A percentile compares a stretch with the other conserved stretches of the same genome.
These are phyloP conservation scores for Pyrgilauda ruficollis DNA, from an alignment of 2,113 vertebrate genomes.

Conservation along the genomic window DNA sequence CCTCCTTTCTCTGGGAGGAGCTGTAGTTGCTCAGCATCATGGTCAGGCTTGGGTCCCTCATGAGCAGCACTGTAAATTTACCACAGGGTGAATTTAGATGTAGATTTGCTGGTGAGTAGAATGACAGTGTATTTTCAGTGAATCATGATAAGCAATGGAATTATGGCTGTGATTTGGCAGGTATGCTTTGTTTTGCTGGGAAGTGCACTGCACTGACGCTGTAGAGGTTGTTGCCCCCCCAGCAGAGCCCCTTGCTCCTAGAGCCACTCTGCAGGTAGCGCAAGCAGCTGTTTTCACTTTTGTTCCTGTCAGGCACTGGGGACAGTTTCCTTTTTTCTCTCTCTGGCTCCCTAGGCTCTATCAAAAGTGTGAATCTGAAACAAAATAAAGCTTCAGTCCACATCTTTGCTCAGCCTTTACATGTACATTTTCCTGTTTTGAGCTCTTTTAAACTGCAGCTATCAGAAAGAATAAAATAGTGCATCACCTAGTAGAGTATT, in stretches of 20 bases:
- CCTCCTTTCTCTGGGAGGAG: not conserved
- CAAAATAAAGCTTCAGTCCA: constrained; percentile 54
- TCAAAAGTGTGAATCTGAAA: constrained; percentile 47
- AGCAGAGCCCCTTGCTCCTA: not conserved
- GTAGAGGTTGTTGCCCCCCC: not conserved
- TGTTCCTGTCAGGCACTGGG: not conserved
- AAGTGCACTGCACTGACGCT: not conserved
- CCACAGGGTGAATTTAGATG: not conserved
- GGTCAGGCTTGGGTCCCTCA: not conserved
- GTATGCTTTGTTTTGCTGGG: not conserved
- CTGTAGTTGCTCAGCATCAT: not conserved
- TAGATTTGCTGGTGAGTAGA: not conserved
- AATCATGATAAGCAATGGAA: not conserved
- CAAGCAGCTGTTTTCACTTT: not conserved
- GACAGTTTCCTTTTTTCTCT: constrained; percentile 39
- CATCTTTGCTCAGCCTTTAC: constrained; percentile 49
- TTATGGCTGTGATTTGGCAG: not conserved
- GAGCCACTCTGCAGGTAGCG: not conserved
- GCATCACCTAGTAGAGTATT: constrained; percentile 45
- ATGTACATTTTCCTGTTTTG: constrained; percentile 30
- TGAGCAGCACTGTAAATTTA: not conserved
- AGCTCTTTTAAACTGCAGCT: constrained; percentile 61
- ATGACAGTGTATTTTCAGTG: not conserved
- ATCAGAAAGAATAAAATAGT: constrained; percentile 64
- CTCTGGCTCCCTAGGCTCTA: constrained; percentile 11